These are phyloP conservation scores for Plagiodera versicolora DNA, from an alignment of 2,888 invertebrate species.

Conservation along the genomic window DNA sequence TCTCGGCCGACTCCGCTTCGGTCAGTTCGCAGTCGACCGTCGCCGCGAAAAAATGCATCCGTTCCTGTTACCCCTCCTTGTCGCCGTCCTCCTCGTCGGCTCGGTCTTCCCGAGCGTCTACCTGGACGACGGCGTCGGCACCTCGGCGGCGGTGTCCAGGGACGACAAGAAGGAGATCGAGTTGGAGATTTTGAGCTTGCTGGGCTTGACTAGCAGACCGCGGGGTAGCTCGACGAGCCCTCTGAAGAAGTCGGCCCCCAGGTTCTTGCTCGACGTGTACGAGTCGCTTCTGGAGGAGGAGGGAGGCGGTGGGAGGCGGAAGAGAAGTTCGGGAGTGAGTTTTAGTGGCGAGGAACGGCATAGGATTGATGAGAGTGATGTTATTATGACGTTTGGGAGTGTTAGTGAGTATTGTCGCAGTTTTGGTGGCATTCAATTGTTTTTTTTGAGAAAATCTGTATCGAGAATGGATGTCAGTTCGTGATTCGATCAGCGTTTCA, in stretches of 20 bases:
- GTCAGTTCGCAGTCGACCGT: no score
- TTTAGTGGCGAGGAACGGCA: conserved; percentile 80
- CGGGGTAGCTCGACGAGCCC: conserved; percentile 40
- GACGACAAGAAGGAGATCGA: conserved; percentile 53
- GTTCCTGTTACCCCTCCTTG: no score
- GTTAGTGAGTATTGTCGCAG: conserved; percentile 70
- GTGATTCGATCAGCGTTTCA: no score
- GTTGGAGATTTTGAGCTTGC: conserved; percentile 84
- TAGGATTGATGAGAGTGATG: conserved; percentile 89
- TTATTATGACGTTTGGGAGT: conserved; percentile 93
- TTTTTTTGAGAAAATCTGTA: no score
- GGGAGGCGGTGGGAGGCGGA: conserved; percentile 59
- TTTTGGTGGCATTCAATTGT: no score
- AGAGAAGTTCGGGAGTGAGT: conserved; percentile 63
- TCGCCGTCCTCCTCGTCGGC: conserved; percentile 18
- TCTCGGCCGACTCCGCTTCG: no score
- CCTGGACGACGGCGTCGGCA: conserved; percentile 83
- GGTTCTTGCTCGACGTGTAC: conserved; percentile 87
- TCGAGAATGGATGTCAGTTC: no score
- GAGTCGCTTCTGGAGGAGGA: conserved; percentile 69
- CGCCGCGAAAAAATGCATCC: background rate
- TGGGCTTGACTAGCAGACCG: conserved; percentile 74
- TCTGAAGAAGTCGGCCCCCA: conserved; percentile 74
- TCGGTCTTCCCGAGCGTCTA: conserved; percentile 68
- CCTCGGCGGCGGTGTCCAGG: no score